Conservation (phyloP, 2,113 vertebrate species). For the Hippocampus abdominalis region DNA sequence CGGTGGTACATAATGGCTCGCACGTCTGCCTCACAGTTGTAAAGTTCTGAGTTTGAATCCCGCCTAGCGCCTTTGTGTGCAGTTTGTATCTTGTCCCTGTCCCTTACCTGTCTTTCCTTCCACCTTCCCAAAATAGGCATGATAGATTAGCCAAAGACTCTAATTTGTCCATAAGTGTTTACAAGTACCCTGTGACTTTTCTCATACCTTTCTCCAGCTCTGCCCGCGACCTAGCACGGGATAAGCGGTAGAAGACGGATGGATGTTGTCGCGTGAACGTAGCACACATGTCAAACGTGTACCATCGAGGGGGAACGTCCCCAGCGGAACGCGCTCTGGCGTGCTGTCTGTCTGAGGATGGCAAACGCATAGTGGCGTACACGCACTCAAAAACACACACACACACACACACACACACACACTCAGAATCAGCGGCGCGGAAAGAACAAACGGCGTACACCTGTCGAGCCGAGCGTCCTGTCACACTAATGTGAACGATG, state of each 20-base stretch:
- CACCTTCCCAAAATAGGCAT: background rate
- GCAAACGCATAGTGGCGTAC: slow-evolving; percentile 36
- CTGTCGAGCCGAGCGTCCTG: slow-evolving; percentile 37
- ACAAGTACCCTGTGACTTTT: background rate
- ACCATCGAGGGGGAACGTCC: slow-evolving; percentile 22
- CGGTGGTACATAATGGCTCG: background rate
- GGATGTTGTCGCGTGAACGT: background rate
- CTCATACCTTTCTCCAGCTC: background rate
- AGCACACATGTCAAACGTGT: background rate
- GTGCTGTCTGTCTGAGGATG: slow-evolving; percentile 36
- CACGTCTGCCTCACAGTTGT: background rate
- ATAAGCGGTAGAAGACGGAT: background rate
- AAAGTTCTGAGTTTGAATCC: background rate
- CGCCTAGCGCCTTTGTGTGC: background rate
- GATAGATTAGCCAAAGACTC: background rate
- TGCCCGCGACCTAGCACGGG: background rate
- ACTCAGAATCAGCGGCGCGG: slow-evolving; percentile 19
- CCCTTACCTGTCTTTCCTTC: background rate
- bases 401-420: slow-evolving; percentile 5
- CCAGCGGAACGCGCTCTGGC: slow-evolving; percentile 27
- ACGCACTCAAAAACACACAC: background rate
- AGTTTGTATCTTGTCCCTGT: background rate
- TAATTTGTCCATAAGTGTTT: background rate
- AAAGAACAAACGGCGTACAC: slow-evolving; percentile 37
- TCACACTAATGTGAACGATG: slow-evolving; percentile 27